These are phyloP conservation scores for Napeogenes sylphis DNA, from an alignment of 2,888 invertebrate genomes.

Conservation along the genomic window DNA sequence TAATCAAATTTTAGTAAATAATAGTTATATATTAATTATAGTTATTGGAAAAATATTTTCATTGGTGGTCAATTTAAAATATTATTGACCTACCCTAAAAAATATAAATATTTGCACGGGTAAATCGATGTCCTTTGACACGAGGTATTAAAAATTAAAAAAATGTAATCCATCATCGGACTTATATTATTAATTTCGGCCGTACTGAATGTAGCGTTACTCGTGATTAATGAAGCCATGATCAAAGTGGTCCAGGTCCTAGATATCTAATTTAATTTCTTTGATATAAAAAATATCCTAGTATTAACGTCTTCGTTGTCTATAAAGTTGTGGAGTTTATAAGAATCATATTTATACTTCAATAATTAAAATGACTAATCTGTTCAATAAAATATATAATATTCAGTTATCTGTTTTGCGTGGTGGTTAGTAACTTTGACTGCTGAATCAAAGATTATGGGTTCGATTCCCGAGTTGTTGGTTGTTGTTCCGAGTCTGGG, in stretches of 20 bases:
- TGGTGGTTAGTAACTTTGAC: no score
- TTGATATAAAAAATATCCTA: neutral
- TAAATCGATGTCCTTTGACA: constrained; percentile 1
- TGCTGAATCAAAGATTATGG: no score
- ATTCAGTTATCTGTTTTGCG: no score
- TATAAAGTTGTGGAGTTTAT: neutral
- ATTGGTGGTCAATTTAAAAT: no score
- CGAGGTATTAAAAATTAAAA: constrained; percentile 23
- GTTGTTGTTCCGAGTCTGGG: no score
- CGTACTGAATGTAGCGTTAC: constrained; percentile 24
- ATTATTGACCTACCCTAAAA: neutral
- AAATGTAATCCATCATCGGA: constrained; percentile 26
- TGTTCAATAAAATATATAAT: no score
- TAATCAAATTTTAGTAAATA: no score
- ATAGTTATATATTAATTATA: no score
- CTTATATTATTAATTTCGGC: constrained; percentile 27
- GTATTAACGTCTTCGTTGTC: neutral
- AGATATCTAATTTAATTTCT: neutral
- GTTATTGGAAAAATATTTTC: no score
- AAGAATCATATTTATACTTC: neutral
- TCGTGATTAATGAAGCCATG: constrained; percentile 29
- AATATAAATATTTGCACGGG: constrained; percentile 5
- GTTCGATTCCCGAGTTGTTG: no score
- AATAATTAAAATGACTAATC: no score
- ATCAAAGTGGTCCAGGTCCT: constrained; percentile 25